Evolutionary conservation across 2,113 vertebrate genomes (phyloP), one percentile per base, ranked within the genome.

Genomic region (Egretta garzetta): DNA sequence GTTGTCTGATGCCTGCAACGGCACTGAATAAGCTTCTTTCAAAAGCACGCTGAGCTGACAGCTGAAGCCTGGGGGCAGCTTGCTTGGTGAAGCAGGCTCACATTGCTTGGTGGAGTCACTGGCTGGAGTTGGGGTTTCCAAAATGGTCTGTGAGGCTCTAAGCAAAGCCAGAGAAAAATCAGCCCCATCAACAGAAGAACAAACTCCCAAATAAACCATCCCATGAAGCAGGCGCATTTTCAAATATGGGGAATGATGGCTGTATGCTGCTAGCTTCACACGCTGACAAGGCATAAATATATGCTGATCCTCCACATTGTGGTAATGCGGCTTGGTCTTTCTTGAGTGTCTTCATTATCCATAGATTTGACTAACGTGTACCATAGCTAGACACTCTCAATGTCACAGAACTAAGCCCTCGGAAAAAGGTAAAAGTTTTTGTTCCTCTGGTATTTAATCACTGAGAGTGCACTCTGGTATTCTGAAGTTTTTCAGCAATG

Each of bases 181-280:
- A 39, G 52, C 33, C 39, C 62, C 49, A 14, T 6, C 0, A 8
- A 14, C 28, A 88, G 53, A 67, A 75, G 32, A 59, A n/a, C 66
- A 74, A 80, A n/a, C 35, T 82, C 80, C 33, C 41, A 49, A 8
- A 39, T 21, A 23, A 71, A 9, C 21, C 6, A 80, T 32, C 53
- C 59, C 19, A 4, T 33, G 4, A 49, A 56, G 58, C 56, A 37
- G 32, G 53, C 7, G 1, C 53, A 0, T 68, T 93, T 90, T 56
- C 71, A 86, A 52, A 39, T 47, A 4, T 2, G 1, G 74, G 58
- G 33, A 68, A 7, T 0, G 24, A n/a, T 11, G 26, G 0, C 55
- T 71, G 35, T 20, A 17, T 55, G 77, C 64, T 93, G 76, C 35
- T 81, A 49, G 77, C 70, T 87, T 86, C 59, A 17, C 33, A 8